These are phyloP conservation scores for Cossypha dichroa DNA, from an alignment of 2,797 vertebrate species.

Conservation along the genomic window DNA sequence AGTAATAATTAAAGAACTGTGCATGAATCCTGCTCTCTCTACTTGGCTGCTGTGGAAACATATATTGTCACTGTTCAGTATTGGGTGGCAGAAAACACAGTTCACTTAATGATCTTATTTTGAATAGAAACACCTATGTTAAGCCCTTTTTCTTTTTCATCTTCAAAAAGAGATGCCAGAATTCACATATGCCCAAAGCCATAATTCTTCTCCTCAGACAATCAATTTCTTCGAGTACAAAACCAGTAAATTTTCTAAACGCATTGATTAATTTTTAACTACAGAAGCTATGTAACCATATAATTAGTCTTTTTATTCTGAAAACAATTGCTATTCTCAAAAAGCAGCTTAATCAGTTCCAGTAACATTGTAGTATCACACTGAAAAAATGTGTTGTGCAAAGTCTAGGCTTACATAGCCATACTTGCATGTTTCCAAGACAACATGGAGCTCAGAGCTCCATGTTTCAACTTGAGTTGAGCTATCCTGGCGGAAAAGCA, in stretches of 20 bases:
- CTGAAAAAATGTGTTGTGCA: neutral
- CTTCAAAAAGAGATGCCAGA: neutral
- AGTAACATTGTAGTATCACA: neutral
- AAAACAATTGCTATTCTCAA: neutral
- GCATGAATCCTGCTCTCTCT: neutral
- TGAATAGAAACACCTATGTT: neutral
- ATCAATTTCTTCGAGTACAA: neutral
- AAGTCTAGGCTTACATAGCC: neutral
- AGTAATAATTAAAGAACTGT: neutral
- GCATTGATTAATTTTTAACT: neutral
- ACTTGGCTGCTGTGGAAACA: neutral
- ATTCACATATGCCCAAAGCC: neutral
- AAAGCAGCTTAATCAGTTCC: neutral
- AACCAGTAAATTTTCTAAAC: neutral
- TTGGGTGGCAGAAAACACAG: neutral
- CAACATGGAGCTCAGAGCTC: neutral
- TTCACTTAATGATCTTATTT: neutral
- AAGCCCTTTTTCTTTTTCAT: neutral
- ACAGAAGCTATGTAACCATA: neutral
- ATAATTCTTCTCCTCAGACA: neutral
- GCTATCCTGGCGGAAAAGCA: neutral
- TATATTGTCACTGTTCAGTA: neutral
- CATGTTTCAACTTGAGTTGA: neutral
- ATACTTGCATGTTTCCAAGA: neutral
- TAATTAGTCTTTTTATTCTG: neutral